These are phyloP conservation scores for Anaspis maculata DNA, from an alignment of 2,888 invertebrate species.

Conservation along the genomic window DNA sequence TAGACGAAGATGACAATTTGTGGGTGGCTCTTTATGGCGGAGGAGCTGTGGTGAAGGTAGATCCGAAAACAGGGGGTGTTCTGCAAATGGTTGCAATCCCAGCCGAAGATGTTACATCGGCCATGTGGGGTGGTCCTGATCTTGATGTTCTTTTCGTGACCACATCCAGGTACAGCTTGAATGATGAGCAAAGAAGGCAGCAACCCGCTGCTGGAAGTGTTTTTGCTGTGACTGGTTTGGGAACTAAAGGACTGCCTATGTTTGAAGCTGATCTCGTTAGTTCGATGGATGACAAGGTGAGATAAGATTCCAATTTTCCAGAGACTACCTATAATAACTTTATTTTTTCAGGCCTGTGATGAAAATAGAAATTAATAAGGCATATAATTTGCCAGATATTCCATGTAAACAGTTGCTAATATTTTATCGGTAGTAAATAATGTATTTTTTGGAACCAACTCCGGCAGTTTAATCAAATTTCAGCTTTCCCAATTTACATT, in stretches of 20 bases:
- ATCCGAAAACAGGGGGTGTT: constrained; percentile 42
- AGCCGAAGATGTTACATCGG: constrained; percentile 51
- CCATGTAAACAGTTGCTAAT: too few species aligned
- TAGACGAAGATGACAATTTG: constrained; percentile 66
- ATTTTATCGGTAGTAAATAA: too few species aligned
- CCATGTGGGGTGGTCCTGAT: constrained; percentile 54
- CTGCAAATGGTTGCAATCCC: constrained; percentile 45
- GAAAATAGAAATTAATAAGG: background rate
- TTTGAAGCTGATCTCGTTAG: constrained; percentile 5
- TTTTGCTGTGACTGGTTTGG: constrained; percentile 33
- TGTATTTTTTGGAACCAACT: too few species aligned
- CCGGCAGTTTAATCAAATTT: too few species aligned
- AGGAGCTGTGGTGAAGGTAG: constrained; percentile 50
- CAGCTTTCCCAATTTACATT: too few species aligned
- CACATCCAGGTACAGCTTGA: constrained; percentile 38
- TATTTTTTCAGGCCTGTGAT: background rate
- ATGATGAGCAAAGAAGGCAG: constrained; percentile 24
- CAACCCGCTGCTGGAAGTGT: constrained; percentile 46
- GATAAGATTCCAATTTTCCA: background rate
- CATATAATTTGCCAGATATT: too few species aligned
- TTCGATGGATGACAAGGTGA: constrained; percentile 6
- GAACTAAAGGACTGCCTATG: constrained; percentile 25
- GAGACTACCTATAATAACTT: too few species aligned
- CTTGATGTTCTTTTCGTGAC: constrained; percentile 57
- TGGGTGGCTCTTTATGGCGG: constrained; percentile 66